Conservation (phyloP, 2,113 vertebrate species). For the Phycodurus eques region DNA sequence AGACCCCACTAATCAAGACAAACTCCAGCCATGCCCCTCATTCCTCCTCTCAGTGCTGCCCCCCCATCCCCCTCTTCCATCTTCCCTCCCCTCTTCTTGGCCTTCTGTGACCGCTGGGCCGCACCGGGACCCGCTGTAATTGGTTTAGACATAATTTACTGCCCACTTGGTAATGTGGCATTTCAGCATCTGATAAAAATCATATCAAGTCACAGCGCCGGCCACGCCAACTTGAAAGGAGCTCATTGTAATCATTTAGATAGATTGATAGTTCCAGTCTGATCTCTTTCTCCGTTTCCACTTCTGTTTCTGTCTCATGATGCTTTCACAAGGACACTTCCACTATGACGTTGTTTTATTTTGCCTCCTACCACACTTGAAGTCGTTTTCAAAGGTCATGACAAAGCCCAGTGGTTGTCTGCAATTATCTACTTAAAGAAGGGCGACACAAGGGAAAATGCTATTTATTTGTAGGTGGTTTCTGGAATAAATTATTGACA, state of each 20-base stretch:
- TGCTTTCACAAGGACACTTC: slow-evolving; percentile 29
- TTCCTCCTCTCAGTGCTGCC: slow-evolving; percentile 72
- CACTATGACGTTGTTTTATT: slow-evolving; percentile 2
- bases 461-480: background rate
- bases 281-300: slow-evolving; percentile 13
- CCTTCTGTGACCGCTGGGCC: slow-evolving; percentile 70
- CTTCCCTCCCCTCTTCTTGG: slow-evolving; percentile 63
- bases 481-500: background rate
- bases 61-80: slow-evolving; percentile 20
- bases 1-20: slow-evolving; percentile 85
- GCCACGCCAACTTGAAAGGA: slow-evolving; percentile 76
- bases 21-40: slow-evolving; percentile 72
- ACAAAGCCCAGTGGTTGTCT: slow-evolving; percentile 64
- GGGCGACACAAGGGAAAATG: background rate
- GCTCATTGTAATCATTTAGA: slow-evolving; percentile 80
- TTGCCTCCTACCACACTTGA: slow-evolving; percentile 6
- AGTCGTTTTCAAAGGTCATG: slow-evolving; percentile 64
- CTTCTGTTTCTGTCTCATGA: slow-evolving; percentile 10
- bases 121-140: slow-evolving; percentile 80
- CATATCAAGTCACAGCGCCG: slow-evolving; percentile 82
- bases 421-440: slow-evolving; percentile 37
- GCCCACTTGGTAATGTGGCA: slow-evolving; percentile 85
- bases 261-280: slow-evolving; percentile 56
- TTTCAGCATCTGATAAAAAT: slow-evolving; percentile 88
- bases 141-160: slow-evolving; percentile 89